Evolutionary conservation across 2,113 vertebrate species (phyloP).

Genomic region (Hyperopisus bebe): DNA sequence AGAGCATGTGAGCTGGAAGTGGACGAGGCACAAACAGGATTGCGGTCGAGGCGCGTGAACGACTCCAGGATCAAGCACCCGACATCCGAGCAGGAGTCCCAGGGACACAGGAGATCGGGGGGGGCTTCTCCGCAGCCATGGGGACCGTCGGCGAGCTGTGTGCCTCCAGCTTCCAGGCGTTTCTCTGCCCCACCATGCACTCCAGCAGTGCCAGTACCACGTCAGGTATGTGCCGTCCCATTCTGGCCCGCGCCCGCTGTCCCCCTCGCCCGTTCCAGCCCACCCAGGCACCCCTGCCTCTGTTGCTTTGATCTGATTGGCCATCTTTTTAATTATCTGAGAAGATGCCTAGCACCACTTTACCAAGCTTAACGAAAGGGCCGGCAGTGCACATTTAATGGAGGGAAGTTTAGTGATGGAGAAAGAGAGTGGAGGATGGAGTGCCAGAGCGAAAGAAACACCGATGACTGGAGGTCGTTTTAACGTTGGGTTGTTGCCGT

Average conservation of each 20-base stretch:
- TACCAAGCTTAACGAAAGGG: background rate
- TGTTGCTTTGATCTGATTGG: background rate
- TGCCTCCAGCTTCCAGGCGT: constrained; percentile 77
- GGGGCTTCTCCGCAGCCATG: constrained; percentile 48
- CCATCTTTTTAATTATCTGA: background rate
- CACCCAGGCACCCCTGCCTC: background rate
- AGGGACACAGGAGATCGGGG: background rate
- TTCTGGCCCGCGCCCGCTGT: background rate
- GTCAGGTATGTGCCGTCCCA: background rate
- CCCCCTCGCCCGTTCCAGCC: background rate
- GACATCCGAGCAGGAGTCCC: background rate
- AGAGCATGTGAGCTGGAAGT: background rate
- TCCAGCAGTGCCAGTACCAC: background rate
- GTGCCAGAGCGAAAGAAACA: background rate
- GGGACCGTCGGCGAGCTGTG: constrained; percentile 78
- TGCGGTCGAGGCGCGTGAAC: constrained; percentile 16
- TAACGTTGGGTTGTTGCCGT: background rate
- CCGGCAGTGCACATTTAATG: too few species aligned
- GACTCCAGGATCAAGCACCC: constrained; percentile 14
- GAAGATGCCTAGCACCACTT: background rate
- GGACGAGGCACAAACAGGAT: constrained; percentile 8
- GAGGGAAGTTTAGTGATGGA: background rate
- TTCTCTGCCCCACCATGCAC: constrained; percentile 58
- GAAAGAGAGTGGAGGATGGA: background rate
- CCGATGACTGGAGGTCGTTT: background rate